phyloP scores from a whole-genome alignment of 2,888 invertebrate species.

The Griposia aprilina region DNA sequence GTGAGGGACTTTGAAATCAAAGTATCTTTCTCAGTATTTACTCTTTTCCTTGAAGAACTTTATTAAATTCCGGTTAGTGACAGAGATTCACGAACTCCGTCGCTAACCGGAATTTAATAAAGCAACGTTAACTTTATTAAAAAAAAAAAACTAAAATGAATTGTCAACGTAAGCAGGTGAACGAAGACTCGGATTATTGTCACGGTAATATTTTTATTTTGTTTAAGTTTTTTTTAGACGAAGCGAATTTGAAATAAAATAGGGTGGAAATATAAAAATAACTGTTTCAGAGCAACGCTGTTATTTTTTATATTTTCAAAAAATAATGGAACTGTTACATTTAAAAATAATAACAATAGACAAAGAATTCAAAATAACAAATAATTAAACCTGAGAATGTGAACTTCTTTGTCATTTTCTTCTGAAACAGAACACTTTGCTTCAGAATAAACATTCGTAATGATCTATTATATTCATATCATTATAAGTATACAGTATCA shows the following conservation, averaged over 20 bases:
- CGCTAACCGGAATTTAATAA: too few species aligned
- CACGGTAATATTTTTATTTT: not conserved
- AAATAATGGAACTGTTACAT: not conserved
- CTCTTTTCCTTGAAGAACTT: slow-evolving; percentile 3
- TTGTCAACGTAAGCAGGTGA: slow-evolving; percentile 11
- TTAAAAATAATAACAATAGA: not conserved
- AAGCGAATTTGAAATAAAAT: not conserved
- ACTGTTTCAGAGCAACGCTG: not conserved
- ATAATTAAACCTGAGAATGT: not conserved
- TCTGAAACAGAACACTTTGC: not conserved
- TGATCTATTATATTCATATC: too few species aligned
- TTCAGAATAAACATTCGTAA: not conserved
- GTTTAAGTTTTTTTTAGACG: too few species aligned
- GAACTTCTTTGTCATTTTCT: not conserved
- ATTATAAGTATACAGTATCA: not conserved
- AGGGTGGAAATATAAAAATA: not conserved
- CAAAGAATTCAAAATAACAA: not conserved
- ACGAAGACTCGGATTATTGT: not conserved
- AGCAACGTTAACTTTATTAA: not conserved
- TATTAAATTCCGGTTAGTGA: slow-evolving; percentile 29
- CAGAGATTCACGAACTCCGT: not conserved
- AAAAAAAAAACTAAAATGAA: not conserved
- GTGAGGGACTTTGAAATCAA: slow-evolving; percentile 5
- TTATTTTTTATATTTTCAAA: not conserved
- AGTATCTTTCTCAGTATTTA: slow-evolving; percentile 5